Conservation (phyloP, 2,113 vertebrate genomes). For the Chlamydotis undulata region DNA sequence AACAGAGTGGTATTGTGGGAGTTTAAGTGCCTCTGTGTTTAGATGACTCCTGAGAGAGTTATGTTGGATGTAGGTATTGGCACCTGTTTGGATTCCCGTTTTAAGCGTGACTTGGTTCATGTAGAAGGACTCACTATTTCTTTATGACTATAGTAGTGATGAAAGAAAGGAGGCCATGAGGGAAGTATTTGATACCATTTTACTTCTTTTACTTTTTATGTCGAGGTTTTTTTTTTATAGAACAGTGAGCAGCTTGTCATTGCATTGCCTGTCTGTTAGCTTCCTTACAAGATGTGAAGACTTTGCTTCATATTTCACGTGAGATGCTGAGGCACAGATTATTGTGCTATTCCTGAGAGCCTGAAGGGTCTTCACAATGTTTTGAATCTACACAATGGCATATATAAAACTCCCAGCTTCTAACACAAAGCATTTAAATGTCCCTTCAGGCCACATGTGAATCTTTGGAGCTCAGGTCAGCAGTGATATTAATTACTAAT, state of each 20-base stretch:
- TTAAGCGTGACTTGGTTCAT: background rate
- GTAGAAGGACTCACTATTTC: background rate
- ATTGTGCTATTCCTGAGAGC: background rate
- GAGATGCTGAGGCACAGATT: background rate
- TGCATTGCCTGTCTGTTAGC: background rate
- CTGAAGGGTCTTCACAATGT: background rate
- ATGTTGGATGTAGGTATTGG: background rate
- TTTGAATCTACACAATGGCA: background rate
- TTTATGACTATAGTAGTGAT: background rate
- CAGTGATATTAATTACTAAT: conserved; percentile 6
- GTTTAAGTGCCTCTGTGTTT: background rate
- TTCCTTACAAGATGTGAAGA: background rate
- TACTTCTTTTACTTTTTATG: background rate
- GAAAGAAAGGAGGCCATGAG: background rate
- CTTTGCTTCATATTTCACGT: background rate
- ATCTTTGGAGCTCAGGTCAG: background rate
- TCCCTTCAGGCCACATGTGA: background rate
- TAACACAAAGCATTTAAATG: background rate
- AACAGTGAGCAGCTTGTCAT: background rate
- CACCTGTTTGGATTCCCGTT: background rate
- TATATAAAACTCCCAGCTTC: background rate
- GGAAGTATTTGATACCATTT: background rate
- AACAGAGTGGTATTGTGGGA: background rate
- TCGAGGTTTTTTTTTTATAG: background rate
- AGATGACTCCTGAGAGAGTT: background rate